Base-by-base conservation (phyloP, 2,888 invertebrate species). In the Drosophila bunnanda region DNA sequence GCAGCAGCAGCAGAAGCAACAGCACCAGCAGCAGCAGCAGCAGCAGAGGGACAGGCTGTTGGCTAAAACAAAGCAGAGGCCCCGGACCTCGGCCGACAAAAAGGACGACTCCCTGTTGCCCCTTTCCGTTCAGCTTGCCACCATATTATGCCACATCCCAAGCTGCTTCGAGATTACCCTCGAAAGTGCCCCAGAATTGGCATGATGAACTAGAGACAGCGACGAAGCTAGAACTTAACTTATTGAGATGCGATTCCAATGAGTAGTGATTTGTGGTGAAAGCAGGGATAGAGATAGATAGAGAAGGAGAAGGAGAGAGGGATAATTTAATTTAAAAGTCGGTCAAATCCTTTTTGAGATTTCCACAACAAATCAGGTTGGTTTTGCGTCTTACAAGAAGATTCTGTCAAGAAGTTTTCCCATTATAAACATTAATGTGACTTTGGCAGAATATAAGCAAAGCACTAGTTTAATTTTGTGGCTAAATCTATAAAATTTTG, bases 41-140 rank as follows among this genome's bases (percentile, higher is more conserved):
- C 38, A 28, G 61, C 72, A 73, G 57, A 48, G 34, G 68, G 57
- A 41, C 52, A 50, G 56, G 48, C 53, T 68, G 81, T 78, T 86
- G 82, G 84, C 77, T 83, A 78, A 87, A 87, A 87, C 82, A 87
- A 87, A 87, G 72, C 73, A 76, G 59, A 54, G 58, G 67, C 60
- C 59, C 70, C 60, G 50, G 52, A 60, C 75, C 60, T 43, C 53
- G 68, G 57, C 57, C 55, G 61, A 60, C 74, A 74, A 65, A 58
- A 75, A 73, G 65, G 65, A 73, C 72, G 58, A 73, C 72, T 38
- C 50, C 50, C 20, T 61, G 62, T 62, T 66, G 50, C 28, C 46
- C 53, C 53, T 28, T 34, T 22, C 22, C 41, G 25, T 25, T 28
- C 56, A 20, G 34, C 20, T 30, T 32, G n/a, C 34, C 5, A 20